phyloP scores from a whole-genome alignment of 2,888 invertebrate genomes.

The Entomobrya multifasciata region DNA sequence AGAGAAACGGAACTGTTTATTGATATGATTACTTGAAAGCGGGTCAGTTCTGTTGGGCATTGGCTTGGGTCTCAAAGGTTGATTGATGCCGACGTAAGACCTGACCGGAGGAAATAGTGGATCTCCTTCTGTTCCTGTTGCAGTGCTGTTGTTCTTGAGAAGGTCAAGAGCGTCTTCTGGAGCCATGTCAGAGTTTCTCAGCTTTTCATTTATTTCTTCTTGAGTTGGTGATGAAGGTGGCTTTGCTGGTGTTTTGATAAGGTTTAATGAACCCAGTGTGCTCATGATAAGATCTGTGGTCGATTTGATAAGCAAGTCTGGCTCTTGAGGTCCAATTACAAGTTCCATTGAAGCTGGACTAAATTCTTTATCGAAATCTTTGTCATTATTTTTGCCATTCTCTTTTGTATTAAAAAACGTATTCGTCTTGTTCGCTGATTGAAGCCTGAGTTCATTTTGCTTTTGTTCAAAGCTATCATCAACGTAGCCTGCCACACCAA shows the following conservation, averaged over 20 bases:
- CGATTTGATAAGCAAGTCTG: slow-evolving; percentile 71
- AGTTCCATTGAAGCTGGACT: slow-evolving; percentile 58
- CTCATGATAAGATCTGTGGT: slow-evolving; percentile 77
- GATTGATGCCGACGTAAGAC: slow-evolving; percentile 89
- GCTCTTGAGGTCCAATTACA: slow-evolving; percentile 61
- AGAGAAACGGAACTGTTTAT: slow-evolving; percentile 71
- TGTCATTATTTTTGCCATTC: not conserved
- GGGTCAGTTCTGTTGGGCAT: slow-evolving; percentile 82
- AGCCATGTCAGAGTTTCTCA: slow-evolving; percentile 51
- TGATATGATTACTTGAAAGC: slow-evolving; percentile 22
- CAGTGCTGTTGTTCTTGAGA: not conserved
- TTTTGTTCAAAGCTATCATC: slow-evolving; percentile 53
- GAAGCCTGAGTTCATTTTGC: slow-evolving; percentile 31
- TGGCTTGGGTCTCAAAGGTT: slow-evolving; percentile 87
- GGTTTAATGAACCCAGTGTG: slow-evolving; percentile 77
- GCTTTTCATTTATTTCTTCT: slow-evolving; percentile 62
- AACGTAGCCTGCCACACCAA: not conserved
- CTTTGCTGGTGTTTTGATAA: slow-evolving; percentile 72
- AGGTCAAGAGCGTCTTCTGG: slow-evolving; percentile 5
- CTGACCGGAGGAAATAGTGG: slow-evolving; percentile 84
- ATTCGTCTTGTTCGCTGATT: not conserved
- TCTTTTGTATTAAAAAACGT: no score
- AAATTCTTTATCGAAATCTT: slow-evolving; percentile 51
- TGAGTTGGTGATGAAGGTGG: not conserved
- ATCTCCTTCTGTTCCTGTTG: slow-evolving; percentile 30